Conservation (phyloP, 2,113 vertebrate species). For the Condylura cristata region DNA sequence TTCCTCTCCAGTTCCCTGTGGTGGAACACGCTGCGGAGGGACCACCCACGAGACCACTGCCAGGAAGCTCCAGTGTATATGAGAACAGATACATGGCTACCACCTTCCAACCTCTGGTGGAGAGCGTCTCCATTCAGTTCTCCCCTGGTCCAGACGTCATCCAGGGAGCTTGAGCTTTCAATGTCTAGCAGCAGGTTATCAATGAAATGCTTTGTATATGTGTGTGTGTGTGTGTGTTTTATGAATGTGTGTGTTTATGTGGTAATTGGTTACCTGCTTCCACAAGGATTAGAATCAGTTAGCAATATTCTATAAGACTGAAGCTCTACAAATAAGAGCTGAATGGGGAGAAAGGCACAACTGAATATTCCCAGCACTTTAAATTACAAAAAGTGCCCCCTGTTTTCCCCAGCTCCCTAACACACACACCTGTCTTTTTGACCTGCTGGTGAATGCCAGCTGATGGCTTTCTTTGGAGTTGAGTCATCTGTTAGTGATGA, state of each 20-base stretch:
- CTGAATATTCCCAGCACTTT: not conserved
- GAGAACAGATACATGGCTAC: not conserved
- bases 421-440: not conserved
- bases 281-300: not conserved
- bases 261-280: slow-evolving; percentile 5
- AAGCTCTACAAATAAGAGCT: not conserved
- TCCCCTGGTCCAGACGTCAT: not conserved
- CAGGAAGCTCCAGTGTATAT: slow-evolving; percentile 41
- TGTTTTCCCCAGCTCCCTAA: not conserved
- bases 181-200: not conserved
- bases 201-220: not conserved
- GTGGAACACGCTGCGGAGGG: not conserved
- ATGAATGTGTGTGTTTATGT: not conserved
- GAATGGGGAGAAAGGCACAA: not conserved
- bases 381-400: not conserved
- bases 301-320: not conserved
- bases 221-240: not conserved
- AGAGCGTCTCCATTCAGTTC: not conserved
- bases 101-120: not conserved
- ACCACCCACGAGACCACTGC: not conserved
- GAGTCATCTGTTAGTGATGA: not conserved
- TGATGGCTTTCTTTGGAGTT: not conserved
- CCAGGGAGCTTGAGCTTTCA: not conserved
- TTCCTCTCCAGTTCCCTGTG: slow-evolving; percentile 27
- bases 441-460: not conserved